These are phyloP conservation scores for Caenorhabditis macrosperma DNA, from an alignment of 2,888 invertebrate species.

Conservation along the genomic window DNA sequence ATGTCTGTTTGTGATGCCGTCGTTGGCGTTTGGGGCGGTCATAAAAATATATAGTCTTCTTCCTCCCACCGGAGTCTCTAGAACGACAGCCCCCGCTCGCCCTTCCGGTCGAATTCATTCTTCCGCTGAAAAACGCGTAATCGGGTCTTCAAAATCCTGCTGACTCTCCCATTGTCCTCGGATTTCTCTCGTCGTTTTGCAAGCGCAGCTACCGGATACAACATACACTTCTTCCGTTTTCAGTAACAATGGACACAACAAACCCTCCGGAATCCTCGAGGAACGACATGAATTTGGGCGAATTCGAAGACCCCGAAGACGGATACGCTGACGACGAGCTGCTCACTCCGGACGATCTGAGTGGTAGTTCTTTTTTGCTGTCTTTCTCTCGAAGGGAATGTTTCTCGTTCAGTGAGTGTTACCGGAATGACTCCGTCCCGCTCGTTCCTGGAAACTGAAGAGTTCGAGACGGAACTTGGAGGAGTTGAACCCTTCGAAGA, in stretches of 20 bases:
- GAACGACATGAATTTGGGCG: conserved; percentile 36
- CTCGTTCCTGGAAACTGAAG: conserved; percentile 70
- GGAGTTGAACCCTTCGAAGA: conserved; percentile 70
- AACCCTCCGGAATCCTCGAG: conserved; percentile 16
- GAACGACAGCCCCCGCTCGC: too few species aligned
- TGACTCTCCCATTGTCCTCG: conserved; percentile 11
- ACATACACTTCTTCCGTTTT: background rate
- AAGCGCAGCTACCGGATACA: background rate
- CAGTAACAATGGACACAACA: conserved; percentile 20
- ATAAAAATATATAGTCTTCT: background rate
- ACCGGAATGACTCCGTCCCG: conserved; percentile 60
- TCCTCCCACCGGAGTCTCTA: too few species aligned
- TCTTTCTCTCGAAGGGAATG: background rate
- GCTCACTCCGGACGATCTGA: conserved; percentile 73
- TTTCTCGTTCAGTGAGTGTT: conserved; percentile 42
- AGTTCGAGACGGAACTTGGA: conserved; percentile 68
- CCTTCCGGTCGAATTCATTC: conserved; percentile 1
- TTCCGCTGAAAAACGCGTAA: background rate
- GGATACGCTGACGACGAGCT: conserved; percentile 79
- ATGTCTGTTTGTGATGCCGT: background rate
- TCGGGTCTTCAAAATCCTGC: background rate
- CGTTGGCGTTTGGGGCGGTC: background rate
- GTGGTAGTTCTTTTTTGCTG: conserved; percentile 32
- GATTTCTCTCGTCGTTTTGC: conserved; percentile 18
- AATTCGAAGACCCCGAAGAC: conserved; percentile 77